phyloP scores from a whole-genome alignment of 2,888 invertebrate genomes.

The Parasteatoda lunata region DNA sequence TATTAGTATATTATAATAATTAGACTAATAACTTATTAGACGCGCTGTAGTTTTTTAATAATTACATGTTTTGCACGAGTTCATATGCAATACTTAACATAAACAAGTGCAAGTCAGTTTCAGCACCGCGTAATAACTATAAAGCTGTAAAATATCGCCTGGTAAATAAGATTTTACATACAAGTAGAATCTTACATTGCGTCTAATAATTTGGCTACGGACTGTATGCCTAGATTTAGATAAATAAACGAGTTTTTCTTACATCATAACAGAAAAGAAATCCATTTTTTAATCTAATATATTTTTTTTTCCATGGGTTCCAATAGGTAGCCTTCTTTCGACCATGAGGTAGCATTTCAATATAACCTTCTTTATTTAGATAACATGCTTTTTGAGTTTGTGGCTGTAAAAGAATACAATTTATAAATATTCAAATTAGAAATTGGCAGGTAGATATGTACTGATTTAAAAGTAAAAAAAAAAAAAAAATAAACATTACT shows the following conservation, averaged over 20 bases:
- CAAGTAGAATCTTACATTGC: too few relatives aligned
- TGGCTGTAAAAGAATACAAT: constrained; percentile 21
- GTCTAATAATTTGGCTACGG: too few relatives aligned
- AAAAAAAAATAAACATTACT: not conserved
- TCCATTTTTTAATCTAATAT: constrained; percentile 78
- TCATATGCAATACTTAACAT: too few relatives aligned
- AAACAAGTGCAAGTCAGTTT: too few relatives aligned
- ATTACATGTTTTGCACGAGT: too few relatives aligned
- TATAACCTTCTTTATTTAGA: constrained; percentile 77
- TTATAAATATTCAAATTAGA: not conserved
- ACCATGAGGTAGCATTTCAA: constrained; percentile 77
- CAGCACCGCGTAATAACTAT: too few relatives aligned
- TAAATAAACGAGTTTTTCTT: constrained; percentile 35
- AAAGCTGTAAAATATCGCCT: too few relatives aligned
- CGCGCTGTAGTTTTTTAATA: too few relatives aligned
- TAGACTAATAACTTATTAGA: too few relatives aligned
- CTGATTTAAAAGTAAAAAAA: not conserved
- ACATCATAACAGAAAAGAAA: constrained; percentile 77
- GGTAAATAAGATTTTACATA: too few relatives aligned
- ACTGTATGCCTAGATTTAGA: too few relatives aligned
- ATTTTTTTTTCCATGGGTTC: constrained; percentile 78
- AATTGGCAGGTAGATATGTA: not conserved
- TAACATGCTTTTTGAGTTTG: constrained; percentile 64
- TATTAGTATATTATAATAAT: too few relatives aligned
- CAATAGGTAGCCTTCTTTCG: constrained; percentile 78